Conservation (phyloP, 2,888 invertebrate species). For the Pseudococcus viburni region DNA sequence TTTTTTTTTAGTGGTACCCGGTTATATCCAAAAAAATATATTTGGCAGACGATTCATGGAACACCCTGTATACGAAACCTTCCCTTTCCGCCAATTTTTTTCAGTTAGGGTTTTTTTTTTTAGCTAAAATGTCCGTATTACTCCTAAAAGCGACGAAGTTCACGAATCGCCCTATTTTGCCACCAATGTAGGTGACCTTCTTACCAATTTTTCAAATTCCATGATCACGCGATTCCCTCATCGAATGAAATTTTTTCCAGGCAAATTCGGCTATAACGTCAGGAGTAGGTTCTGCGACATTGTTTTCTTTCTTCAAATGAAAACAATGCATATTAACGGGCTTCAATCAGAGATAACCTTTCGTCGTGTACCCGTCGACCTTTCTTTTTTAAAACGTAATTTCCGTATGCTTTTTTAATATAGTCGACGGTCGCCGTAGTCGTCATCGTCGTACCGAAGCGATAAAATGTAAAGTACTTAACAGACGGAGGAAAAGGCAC, state of each 20-base stretch:
- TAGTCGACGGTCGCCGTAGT: not conserved
- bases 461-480: not conserved
- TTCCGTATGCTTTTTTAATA: conserved; percentile 25
- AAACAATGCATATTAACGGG: not conserved
- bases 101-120: too few species aligned
- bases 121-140: too few species aligned
- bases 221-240: not conserved
- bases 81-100: too few species aligned
- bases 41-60: too few species aligned
- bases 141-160: too few species aligned
- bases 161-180: too few species aligned
- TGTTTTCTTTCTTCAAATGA: not conserved
- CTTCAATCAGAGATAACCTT: conserved; percentile 26
- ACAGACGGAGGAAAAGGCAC: not conserved
- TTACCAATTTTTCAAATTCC: not conserved
- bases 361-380: not conserved
- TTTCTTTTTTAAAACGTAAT: not conserved
- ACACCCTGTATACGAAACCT: too few species aligned
- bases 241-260: not conserved
- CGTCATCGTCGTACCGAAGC: not conserved
- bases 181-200: too few species aligned
- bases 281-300: not conserved
- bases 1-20: too few species aligned
- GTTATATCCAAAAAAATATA: too few species aligned
- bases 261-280: not conserved